These are phyloP conservation scores for Kryptopterus vitreolus DNA, from an alignment of 2,797 vertebrate species.

Conservation along the genomic window DNA sequence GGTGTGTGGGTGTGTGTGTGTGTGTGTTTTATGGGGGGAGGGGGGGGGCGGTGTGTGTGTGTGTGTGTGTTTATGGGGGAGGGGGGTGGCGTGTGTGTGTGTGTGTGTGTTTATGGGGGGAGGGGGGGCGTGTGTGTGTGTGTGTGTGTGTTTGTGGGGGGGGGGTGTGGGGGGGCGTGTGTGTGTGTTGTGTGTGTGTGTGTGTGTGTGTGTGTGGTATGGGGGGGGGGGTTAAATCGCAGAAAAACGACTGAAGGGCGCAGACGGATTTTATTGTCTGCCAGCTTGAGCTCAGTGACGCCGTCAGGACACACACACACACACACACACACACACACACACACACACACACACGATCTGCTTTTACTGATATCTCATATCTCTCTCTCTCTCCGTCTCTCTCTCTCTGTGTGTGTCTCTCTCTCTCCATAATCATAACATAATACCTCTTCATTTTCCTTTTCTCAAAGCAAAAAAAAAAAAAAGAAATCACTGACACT, in stretches of 20 bases:
- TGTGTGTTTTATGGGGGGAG: too few species aligned
- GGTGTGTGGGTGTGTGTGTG: neutral
- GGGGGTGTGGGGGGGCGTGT: neutral
- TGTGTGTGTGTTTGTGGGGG: too few species aligned
- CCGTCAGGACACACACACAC: neutral
- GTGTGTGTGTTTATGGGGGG: too few species aligned
- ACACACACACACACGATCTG: neutral
- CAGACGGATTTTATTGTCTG: constrained; percentile 5
- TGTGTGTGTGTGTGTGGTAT: neutral
- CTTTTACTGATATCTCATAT: neutral
- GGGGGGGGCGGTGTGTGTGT: too few species aligned
- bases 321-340: neutral
- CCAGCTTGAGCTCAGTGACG: neutral
- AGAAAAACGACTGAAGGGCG: neutral
- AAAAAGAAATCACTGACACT: neutral
- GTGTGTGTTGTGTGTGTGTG: too few species aligned
- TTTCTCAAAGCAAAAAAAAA: neutral
- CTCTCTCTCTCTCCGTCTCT: neutral
- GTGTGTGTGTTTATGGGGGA: neutral
- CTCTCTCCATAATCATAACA: too few species aligned
- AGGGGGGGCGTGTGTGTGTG: neutral
- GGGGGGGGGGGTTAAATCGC: too few species aligned
- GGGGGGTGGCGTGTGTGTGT: neutral
- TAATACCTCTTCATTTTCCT: neutral
- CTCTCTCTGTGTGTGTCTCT: neutral